These are phyloP conservation scores for Clinocottus analis DNA, from an alignment of 2,113 vertebrate species.

Conservation along the genomic window DNA sequence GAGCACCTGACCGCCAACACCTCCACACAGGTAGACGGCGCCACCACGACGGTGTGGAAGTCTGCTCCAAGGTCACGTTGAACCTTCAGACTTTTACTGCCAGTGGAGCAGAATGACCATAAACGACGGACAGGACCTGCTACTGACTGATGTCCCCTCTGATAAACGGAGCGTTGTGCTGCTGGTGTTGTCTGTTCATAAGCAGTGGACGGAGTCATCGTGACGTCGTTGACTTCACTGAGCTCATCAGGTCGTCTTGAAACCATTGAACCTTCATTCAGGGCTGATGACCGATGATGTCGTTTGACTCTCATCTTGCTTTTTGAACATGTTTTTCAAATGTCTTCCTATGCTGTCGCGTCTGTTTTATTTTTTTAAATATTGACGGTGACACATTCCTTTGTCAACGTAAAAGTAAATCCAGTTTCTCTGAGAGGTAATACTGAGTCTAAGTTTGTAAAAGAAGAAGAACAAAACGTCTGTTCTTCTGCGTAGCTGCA, in stretches of 20 bases:
- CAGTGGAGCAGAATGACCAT: not conserved
- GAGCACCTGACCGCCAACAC: conserved; percentile 19
- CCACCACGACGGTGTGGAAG: not conserved
- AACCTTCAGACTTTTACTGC: not conserved
- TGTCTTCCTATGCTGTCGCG: not conserved
- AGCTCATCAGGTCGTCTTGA: not conserved
- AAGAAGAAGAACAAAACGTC: not conserved
- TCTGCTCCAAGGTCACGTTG: not conserved
- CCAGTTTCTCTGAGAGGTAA: not conserved
- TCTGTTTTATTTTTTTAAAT: not conserved
- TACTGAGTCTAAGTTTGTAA: not conserved
- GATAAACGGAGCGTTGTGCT: too few species aligned
- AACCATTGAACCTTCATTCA: not conserved
- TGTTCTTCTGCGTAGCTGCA: conserved; percentile 63
- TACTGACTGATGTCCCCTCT: too few species aligned
- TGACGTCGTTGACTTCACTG: not conserved
- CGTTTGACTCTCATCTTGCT: not conserved
- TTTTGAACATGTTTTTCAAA: not conserved
- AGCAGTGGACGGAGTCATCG: too few species aligned
- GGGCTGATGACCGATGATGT: too few species aligned
- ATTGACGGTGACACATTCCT: not conserved
- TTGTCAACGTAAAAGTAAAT: not conserved
- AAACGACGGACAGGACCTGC: too few species aligned
- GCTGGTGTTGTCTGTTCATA: too few species aligned
- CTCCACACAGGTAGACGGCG: conserved; percentile 53